Base-by-base conservation (phyloP, 2,888 invertebrate species). In the Tinea pellionella region DNA sequence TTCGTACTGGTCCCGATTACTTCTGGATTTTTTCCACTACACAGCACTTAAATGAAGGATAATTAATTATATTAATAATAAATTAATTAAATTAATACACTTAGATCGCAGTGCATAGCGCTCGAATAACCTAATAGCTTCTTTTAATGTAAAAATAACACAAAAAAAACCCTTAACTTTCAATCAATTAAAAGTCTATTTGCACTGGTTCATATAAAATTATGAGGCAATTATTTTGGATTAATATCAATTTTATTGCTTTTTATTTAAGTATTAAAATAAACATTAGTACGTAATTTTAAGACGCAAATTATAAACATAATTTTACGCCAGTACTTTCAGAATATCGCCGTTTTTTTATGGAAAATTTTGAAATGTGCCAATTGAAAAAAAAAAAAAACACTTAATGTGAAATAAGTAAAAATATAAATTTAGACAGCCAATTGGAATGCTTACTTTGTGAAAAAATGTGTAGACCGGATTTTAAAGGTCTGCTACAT, bases 171-270 rank as follows among this genome's bases (percentile, higher is more conserved):
- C n/a, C n/a, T n/a, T n/a, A n/a, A n/a, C n/a, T 24, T 24, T 37
- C 2, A 37, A 37, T 37, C 37, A 37, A 9, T 37, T 37, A 37
- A 29, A 4, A 37, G n/a, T 37, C n/a, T 37, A 37, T 53, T 57
- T 32, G 59, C 60, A 62, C 56, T 53, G 60, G 18, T 60, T 42
- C 42, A 47, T 60, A 60, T 61, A 60, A 61, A 62, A 61, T 59
- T 56, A 59, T 61, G 58, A 29, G 2, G n/a, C 4, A 32, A 4
- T 57, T 6, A 32, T 57, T 57, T 24, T 18, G 9, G 12, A 53
- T 53, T 24, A 24, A 18, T 53, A 19, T 16, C 2, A 9, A 55
- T 12, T 19, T 6, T 19, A 3, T 29, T 8, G 29, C n/a, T 11
- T 16, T 15, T 9, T 15, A n/a, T 57, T 57, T 16, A 57, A 3